phyloP scores from a whole-genome alignment of 2,113 vertebrate genomes.

The Heterotilapia buettikoferi region DNA sequence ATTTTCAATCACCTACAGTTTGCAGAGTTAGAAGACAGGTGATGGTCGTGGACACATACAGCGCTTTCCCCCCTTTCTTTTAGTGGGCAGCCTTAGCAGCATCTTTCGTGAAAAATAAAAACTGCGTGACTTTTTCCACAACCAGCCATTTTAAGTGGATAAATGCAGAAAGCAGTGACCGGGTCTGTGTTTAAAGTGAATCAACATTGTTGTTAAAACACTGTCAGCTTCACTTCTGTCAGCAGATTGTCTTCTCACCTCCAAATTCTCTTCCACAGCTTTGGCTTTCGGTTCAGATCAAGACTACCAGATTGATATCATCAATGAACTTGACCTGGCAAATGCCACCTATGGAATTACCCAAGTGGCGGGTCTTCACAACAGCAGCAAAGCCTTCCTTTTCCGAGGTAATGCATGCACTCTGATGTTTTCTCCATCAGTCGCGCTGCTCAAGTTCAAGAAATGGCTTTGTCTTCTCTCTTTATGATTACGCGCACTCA shows the following conservation, averaged over 20 bases:
- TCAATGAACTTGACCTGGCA: conserved; percentile 85
- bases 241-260: conserved; percentile 5
- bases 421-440: neutral
- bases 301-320: conserved; percentile 87
- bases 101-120: neutral
- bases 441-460: conserved; percentile 20
- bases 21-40: conserved; percentile 27
- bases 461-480: conserved; percentile 1
- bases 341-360: conserved; percentile 88
- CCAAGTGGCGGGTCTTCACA: conserved; percentile 89
- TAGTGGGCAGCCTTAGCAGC: neutral
- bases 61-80: neutral
- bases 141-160: neutral
- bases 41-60: neutral
- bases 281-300: conserved; percentile 84
- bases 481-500: neutral
- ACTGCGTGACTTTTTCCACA: neutral
- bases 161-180: neutral
- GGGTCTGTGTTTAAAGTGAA: neutral
- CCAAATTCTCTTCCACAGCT: conserved; percentile 64
- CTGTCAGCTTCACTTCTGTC: neutral
- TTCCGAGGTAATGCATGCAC: conserved; percentile 83
- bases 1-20: neutral
- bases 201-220: neutral
- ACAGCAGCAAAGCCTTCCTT: conserved; percentile 89